These are phyloP conservation scores for Orthonevra nobilis DNA, from an alignment of 2,888 invertebrate species.

Conservation along the genomic window DNA sequence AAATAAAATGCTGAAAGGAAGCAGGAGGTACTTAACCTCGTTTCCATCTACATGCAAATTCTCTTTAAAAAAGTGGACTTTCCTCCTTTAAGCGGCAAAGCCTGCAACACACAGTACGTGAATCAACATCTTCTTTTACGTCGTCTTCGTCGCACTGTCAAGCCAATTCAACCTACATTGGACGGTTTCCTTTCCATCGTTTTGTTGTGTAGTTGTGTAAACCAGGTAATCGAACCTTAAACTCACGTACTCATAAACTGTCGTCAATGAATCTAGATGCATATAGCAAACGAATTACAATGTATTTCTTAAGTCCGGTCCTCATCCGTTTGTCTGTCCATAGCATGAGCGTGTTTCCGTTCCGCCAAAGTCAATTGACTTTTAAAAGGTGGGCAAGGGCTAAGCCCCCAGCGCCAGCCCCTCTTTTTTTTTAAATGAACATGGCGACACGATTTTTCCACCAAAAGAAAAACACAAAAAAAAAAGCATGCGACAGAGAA, in stretches of 20 bases:
- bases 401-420: not conserved
- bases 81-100: slow-evolving; percentile 1
- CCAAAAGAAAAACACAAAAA: slow-evolving; percentile 10
- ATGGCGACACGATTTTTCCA: slow-evolving; percentile 33
- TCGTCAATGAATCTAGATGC: slow-evolving; percentile 30
- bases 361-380: slow-evolving; percentile 29
- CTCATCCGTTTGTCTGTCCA: slow-evolving; percentile 14
- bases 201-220: slow-evolving; percentile 13
- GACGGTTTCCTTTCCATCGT: slow-evolving; percentile 43
- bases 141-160: slow-evolving; percentile 14
- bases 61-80: no score
- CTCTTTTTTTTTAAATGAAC: not conserved
- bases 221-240: slow-evolving; percentile 54
- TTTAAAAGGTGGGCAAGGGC: slow-evolving; percentile 32
- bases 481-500: no score
- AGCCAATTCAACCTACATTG: slow-evolving; percentile 63
- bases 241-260: slow-evolving; percentile 17
- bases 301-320: slow-evolving; percentile 11
- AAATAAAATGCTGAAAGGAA: slow-evolving; percentile 5
- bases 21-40: slow-evolving; percentile 22
- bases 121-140: not conserved
- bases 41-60: not conserved
- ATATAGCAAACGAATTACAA: slow-evolving; percentile 19
- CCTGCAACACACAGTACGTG: not conserved
- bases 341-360: slow-evolving; percentile 18